Percentiles rank a stretch among this genome's conserved stretches.
These are phyloP conservation scores for Meta bourneti DNA, from an alignment of 2,888 invertebrate species.

Conservation along the genomic window DNA sequence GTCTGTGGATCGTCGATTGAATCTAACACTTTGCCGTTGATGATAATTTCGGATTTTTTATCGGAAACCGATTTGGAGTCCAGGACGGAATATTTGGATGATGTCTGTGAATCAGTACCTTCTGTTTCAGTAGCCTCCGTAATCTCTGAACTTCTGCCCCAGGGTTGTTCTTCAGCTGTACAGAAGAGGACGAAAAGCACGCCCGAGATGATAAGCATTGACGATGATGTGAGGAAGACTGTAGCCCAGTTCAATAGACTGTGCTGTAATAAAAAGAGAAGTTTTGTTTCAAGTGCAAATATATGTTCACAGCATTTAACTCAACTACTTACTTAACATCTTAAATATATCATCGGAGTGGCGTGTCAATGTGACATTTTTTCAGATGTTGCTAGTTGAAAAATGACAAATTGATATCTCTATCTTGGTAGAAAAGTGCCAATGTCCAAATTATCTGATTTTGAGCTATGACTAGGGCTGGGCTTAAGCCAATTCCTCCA, in stretches of 20 bases:
- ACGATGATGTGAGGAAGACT: constrained; percentile 88
- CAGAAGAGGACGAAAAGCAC: constrained; percentile 87
- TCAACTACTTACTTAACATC: background rate
- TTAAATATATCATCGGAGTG: too few species aligned
- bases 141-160: constrained; percentile 81
- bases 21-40: too few species aligned
- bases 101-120: background rate
- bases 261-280: constrained; percentile 34
- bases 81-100: background rate
- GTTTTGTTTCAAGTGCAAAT: background rate
- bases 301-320: background rate
- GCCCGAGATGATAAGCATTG: constrained; percentile 86
- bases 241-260: constrained; percentile 86
- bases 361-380: too few species aligned
- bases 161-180: constrained; percentile 85
- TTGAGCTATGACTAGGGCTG: too few species aligned
- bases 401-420: too few species aligned
- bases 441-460: too few species aligned
- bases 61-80: too few species aligned
- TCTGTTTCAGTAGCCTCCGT: background rate
- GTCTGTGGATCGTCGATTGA: too few species aligned
- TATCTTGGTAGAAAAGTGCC: too few species aligned
- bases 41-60: too few species aligned
- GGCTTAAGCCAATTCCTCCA: too few species aligned
- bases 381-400: too few species aligned